A percentile compares a stretch with the other conserved stretches of the same genome.
These are phyloP conservation scores for Lamellibrachia satsuma DNA, from an alignment of 2,888 invertebrate genomes.

Conservation along the genomic window DNA sequence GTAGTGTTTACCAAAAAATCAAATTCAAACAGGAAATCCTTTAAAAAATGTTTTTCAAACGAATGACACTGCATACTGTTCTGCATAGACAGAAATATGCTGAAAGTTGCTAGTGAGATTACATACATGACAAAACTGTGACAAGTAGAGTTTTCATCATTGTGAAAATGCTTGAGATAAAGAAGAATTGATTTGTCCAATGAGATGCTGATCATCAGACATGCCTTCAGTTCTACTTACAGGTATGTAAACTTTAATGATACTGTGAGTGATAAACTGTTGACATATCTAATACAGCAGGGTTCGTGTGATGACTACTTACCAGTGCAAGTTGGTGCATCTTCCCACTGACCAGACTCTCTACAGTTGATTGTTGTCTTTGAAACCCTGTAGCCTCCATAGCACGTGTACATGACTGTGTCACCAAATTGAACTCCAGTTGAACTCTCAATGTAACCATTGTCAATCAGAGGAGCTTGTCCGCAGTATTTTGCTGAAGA, in stretches of 20 bases:
- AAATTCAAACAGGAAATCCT: no score
- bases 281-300: no score
- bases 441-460: constrained; percentile 47
- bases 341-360: constrained; percentile 25
- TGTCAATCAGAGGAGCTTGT: constrained; percentile 44
- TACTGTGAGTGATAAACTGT: background rate
- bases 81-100: no score
- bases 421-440: constrained; percentile 44
- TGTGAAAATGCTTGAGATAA: background rate
- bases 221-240: background rate
- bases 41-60: no score
- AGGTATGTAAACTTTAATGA: background rate
- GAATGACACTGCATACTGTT: no score
- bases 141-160: background rate
- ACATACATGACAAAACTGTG: background rate
- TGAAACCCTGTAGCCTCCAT: constrained; percentile 44
- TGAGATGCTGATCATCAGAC: background rate
- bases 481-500: constrained; percentile 51
- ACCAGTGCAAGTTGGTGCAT: background rate
- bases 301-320: background rate
- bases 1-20: no score
- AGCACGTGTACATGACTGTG: constrained; percentile 48
- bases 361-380: constrained; percentile 18
- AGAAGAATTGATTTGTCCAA: background rate
- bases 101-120: background rate